phyloP scores from a whole-genome alignment of 1,140 invertebrate genomes.

The Microplitis mediator region DNA sequence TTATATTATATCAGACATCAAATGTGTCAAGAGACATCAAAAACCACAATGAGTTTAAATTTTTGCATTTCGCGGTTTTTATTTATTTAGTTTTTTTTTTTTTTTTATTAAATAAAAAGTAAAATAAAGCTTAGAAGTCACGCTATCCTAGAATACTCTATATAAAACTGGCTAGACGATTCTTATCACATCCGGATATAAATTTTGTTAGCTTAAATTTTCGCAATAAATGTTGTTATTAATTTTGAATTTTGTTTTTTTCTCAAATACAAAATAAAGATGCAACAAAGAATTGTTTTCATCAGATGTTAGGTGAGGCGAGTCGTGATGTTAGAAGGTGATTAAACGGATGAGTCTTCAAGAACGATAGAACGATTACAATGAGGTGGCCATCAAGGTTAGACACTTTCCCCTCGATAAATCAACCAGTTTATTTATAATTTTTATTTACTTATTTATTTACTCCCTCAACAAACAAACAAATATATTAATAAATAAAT shows the following conservation, averaged over 20 bases:
- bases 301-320: conserved; percentile 1
- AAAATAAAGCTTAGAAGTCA: not conserved
- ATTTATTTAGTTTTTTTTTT: not conserved
- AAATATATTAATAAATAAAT: too few species aligned
- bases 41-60: conserved; percentile 14
- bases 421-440: not conserved
- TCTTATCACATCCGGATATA: conserved; percentile 21
- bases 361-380: not conserved
- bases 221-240: not conserved
- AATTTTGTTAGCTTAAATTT: conserved; percentile 5
- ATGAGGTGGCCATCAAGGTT: not conserved
- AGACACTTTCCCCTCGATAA: conserved; percentile 8
- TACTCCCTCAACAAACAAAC: not conserved
- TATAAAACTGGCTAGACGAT: conserved; percentile 28
- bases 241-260: not conserved
- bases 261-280: not conserved
- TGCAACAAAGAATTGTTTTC: not conserved
- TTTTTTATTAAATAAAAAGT: not conserved
- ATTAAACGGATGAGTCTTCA: conserved; percentile 8
- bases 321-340: not conserved
- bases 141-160: conserved; percentile 17
- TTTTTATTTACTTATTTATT: not conserved
- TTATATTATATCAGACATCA: not conserved
- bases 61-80: conserved; percentile 17
- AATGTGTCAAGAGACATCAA: conserved; percentile 5